Base-by-base conservation (phyloP, 1,140 invertebrate species). In the Mactra quadrangularis region DNA sequence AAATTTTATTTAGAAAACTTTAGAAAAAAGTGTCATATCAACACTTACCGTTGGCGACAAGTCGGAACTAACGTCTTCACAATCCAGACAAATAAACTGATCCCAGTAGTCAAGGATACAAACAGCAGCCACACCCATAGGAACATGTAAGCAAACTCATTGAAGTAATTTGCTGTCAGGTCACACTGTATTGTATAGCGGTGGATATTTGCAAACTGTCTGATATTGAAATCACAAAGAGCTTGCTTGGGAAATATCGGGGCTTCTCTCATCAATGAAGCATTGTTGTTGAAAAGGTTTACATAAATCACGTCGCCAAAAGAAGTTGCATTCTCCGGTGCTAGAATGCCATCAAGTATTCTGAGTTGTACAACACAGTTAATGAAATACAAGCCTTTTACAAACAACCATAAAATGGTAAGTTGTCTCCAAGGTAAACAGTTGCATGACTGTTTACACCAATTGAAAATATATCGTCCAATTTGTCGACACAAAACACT, bases 101-200 rank as follows among this genome's bases (percentile, higher is more conserved):
- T 17, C 13, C 22, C 17, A 4, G 74, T 77, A 1, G 31, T 41
- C 29, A 77, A 25, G 27, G 74, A 27, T 47, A 77, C 74, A 47
- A 77, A 62, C 9, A 59, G n/a, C 41, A 77, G 38, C 74, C 74
- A 77, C 55, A 64, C 74, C 74, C 74, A 77, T 4, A 77, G 6
- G 6, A 77, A 64, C 38, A 62, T 50, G 25, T 62, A 77, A 3
- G 38, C 38, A 64, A 33, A 3, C 38, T 77, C 74, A 41, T 77
- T 77, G 35, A 77, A 77, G 45, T 50, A 17, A 22, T 66, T 66
- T 17, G 11, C 33, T 15, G 19, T 38, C 7, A 66, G 7, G 3
- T 66, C 1, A 45, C 62, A 66, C 38, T 66, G 62, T 22, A 66
- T n/a, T 9, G 31, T 19, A 25, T 66, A 66, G 3, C n/a, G 4